Conservation (phyloP, 2,113 vertebrate species). For the Grantiella picta region DNA sequence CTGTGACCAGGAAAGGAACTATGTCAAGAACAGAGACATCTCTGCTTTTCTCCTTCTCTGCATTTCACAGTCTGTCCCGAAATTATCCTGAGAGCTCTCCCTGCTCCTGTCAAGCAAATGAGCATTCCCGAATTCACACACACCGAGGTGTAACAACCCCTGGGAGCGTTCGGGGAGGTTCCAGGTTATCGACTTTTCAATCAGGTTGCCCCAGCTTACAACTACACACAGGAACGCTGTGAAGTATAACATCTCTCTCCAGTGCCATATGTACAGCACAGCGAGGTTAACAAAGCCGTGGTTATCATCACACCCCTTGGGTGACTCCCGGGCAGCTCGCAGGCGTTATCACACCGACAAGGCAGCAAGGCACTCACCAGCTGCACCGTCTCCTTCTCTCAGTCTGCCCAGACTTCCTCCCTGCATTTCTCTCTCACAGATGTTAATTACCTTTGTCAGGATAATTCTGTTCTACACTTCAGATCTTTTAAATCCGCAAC, state of each 20-base stretch:
- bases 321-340: background rate
- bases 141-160: background rate
- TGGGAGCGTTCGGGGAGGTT: background rate
- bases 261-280: background rate
- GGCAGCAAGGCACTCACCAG: background rate
- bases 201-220: background rate
- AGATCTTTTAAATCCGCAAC: no score
- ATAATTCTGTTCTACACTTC: background rate
- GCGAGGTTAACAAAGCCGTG: no score
- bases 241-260: background rate
- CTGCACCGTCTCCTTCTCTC: background rate
- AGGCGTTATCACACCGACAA: background rate
- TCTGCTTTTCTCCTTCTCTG: background rate
- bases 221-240: background rate
- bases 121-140: background rate
- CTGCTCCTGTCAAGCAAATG: background rate
- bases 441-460: no score
- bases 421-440: no score
- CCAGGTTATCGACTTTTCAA: background rate
- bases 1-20: background rate
- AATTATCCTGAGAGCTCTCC: background rate
- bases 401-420: background rate
- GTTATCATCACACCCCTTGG: background rate
- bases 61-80: no score
- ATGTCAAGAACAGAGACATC: background rate